Evolutionary conservation across 2,113 vertebrate genomes (phyloP), one percentile per base, ranked within the genome.

Genomic region (Caloenas nicobarica): DNA sequence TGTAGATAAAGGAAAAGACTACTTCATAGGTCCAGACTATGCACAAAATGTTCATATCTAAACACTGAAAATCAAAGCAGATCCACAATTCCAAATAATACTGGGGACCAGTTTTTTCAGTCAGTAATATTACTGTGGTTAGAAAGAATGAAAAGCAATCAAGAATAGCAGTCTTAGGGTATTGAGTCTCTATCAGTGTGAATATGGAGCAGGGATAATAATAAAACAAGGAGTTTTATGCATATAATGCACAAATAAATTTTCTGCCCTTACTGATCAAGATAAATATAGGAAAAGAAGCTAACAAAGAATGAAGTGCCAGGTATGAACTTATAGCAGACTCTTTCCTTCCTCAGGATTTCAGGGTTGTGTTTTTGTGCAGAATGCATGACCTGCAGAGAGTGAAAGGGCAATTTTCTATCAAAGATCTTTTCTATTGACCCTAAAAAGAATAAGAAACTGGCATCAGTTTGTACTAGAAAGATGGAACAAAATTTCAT

Each of bases 401-500:
- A 88, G 71, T 78, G 86, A 85, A 83, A 34, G 61, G 50, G n/a
- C 44, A 83, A 57, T 79, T 96, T 96, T 76, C 84, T 86, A 38
- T 74, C 66, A 81, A 88, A 94, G 29, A 74, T 80, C 40, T 82
- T 44, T 56, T 79, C 62, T 88, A 72, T 34, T 81, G 57, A 84
- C 81, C 40, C 33, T 83, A 44, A 72, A 90, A 88, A 85, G 62
- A 93, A 65, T 21, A 93, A 50, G 58, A 95, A 97, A 91, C 38
- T 34, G 56, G 44, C 60, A 80, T 65, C 60, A 69, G 84, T 95
- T 91, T 84, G 68, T 91, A 72, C 90, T 87, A 74, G 82, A 89
- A 89, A 91, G 19, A 60, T 17, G 71, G 94, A 92, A 94, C 69
- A 96, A 94, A 96, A 96, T 96, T 95, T 88, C 68, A 84, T 95